Conservation (phyloP, 2,888 invertebrate species). For the Eupithecia exiguata region DNA sequence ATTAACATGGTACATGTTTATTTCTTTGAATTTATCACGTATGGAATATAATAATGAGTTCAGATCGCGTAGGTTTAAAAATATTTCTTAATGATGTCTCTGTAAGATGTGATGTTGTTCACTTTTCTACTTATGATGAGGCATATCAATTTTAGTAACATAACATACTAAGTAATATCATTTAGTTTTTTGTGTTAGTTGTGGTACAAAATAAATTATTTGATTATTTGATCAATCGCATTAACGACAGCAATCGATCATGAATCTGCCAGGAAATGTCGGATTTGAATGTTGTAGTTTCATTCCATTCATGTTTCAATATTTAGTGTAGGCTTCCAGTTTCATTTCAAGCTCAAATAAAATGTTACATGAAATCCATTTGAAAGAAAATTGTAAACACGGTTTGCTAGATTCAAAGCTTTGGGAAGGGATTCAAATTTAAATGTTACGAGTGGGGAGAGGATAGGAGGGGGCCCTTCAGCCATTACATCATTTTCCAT, state of each 20-base stretch:
- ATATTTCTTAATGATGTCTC: no score
- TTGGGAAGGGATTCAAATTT: not conserved
- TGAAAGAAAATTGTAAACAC: not conserved
- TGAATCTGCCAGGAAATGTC: not conserved
- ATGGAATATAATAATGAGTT: no score
- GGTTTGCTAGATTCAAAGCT: not conserved
- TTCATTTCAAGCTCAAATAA: not conserved
- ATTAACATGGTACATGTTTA: no score
- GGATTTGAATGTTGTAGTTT: not conserved
- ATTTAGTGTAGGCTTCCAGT: not conserved
- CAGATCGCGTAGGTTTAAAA: no score
- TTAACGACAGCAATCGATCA: not conserved
- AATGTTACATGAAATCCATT: not conserved
- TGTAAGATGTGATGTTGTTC: no score
- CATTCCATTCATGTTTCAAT: conserved; percentile 9
- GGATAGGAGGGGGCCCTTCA: not conserved
- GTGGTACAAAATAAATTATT: not conserved
- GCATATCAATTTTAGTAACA: no score
- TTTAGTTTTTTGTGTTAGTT: not conserved
- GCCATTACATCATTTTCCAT: not conserved
- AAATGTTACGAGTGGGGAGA: not conserved
- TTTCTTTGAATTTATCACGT: no score
- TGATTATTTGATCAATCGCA: not conserved
- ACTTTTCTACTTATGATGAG: no score
- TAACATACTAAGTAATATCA: not conserved